Base-by-base conservation (phyloP, 1,140 invertebrate species). In the Dufourea novaeangliae region DNA sequence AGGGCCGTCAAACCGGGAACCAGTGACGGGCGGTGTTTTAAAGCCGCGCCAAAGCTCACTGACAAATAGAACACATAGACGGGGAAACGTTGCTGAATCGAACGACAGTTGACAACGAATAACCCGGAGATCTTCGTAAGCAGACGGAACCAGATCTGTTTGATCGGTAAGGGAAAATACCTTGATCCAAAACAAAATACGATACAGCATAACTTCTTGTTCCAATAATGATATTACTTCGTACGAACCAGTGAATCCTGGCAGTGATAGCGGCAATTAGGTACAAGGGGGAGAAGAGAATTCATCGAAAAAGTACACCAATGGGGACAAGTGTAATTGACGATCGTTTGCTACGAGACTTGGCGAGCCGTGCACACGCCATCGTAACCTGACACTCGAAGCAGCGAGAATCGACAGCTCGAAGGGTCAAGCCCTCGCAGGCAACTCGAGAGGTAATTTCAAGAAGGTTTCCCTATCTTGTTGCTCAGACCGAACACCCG, bases 381-480 rank as follows among this genome's bases (percentile, higher is more conserved):
- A n/a, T 62, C 57, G 67, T 86, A 86, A 85, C 80, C 69, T 71
- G 56, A 69, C 63, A 78, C 57, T 52, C 39, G 67, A 39, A 14
- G 67, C 44, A 61, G 62, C 39, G 57, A 69, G 62, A 77, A 85
- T 84, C 68, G 76, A 85, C 69, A 22, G 37, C 70, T 67, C 73
- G 52, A 41, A 75, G 73, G 80, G 80, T 72, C 69, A 70, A 79
- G 75, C 64, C 70, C 56, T 57, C 54, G 39, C n/a, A n/a, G n/a
- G 50, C 62, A 84, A 84, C 63, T 61, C 22, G 64, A 84, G 68
- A 69, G 44, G 44, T 69, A 78, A 77, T 78, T 68, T 80, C 56
- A 3, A 75, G 50, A 78, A 80, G 69, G 77, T 75, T 84, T 84
- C 66, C 72, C 75, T 82, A 82, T 84, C 72, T 76, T 37, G 62